A percentile compares a stretch with the other conserved stretches of the same genome.
Conservation (phyloP, 2,797 vertebrate species). For the Naso thynnoides region DNA sequence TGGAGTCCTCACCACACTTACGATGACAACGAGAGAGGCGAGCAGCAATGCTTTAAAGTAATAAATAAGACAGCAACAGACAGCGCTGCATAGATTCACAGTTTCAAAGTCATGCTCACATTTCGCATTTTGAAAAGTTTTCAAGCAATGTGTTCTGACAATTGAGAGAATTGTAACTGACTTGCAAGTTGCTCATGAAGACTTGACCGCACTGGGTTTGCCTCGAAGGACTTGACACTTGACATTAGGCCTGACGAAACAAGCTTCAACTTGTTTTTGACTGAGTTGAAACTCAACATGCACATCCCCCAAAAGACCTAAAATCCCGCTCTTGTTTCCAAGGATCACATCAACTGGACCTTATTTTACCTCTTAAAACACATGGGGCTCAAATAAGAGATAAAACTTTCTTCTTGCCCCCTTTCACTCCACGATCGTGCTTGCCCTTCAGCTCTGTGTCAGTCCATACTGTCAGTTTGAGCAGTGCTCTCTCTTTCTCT, state of each 20-base stretch:
- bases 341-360: conserved; percentile 22
- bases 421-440: not conserved
- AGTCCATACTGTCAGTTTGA: not conserved
- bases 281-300: not conserved
- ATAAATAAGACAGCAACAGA: not conserved
- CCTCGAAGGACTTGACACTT: not conserved
- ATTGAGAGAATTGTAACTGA: not conserved
- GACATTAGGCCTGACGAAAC: conserved; percentile 3
- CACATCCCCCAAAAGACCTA: conserved; percentile 2
- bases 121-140: not conserved
- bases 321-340: not conserved
- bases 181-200: not conserved
- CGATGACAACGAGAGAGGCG: too few species aligned
- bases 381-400: conserved; percentile 13
- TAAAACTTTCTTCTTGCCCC: not conserved
- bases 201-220: not conserved
- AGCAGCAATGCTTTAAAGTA: not conserved
- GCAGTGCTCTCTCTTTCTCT: conserved; percentile 7
- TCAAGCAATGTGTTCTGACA: not conserved
- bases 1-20: too few species aligned
- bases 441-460: conserved; percentile 16
- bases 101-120: not conserved
- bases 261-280: conserved; percentile 7
- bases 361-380: conserved; percentile 1
- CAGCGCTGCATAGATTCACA: not conserved